These are phyloP conservation scores for Lycaena phlaeas DNA, from an alignment of 2,888 invertebrate genomes.

Conservation along the genomic window DNA sequence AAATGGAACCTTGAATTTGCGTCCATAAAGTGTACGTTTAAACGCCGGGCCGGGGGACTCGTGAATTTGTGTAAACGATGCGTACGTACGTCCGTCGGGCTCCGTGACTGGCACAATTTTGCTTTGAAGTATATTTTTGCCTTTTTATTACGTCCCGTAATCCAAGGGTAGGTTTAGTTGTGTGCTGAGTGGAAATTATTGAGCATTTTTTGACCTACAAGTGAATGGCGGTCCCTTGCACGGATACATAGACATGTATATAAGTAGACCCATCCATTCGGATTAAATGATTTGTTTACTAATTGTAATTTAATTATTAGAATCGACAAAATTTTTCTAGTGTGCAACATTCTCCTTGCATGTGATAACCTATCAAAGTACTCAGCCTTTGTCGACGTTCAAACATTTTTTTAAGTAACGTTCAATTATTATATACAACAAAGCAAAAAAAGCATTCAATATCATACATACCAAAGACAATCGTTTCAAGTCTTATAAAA, in stretches of 20 bases:
- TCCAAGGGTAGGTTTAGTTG: slow-evolving; percentile 20
- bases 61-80: slow-evolving; percentile 63
- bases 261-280: too few species aligned
- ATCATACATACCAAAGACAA: too few species aligned
- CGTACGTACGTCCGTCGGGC: slow-evolving; percentile 42
- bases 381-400: too few species aligned
- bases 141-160: slow-evolving; percentile 52
- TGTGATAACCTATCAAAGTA: too few species aligned
- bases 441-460: too few species aligned
- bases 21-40: slow-evolving; percentile 43
- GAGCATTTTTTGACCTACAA: slow-evolving; percentile 3
- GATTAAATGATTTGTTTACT: too few species aligned
- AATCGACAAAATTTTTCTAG: too few species aligned
- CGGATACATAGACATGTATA: background rate
- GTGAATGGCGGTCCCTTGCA: background rate
- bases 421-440: too few species aligned
- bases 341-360: too few species aligned
- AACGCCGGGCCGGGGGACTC: slow-evolving; percentile 37
- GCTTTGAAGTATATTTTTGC: slow-evolving; percentile 59
- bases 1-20: slow-evolving; percentile 40
- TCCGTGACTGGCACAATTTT: slow-evolving; percentile 67
- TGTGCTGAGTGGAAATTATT: slow-evolving; percentile 10
- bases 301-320: too few species aligned
- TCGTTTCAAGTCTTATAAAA: too few species aligned
- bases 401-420: too few species aligned